phyloP scores from a whole-genome alignment of 1,140 invertebrate species.

The Euwallacea similis region DNA sequence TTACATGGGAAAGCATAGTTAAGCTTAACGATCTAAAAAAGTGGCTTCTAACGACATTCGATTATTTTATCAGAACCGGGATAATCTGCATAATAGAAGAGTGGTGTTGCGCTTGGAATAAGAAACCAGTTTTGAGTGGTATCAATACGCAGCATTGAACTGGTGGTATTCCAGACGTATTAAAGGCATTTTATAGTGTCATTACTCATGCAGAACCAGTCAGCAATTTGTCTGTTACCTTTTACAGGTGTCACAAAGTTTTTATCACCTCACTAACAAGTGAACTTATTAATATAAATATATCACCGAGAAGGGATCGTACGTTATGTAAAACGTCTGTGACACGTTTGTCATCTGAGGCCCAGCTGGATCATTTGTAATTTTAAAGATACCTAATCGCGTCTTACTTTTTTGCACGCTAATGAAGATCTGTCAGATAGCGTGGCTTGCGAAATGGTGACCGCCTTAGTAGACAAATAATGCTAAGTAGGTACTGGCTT shows the following conservation, averaged over 20 bases:
- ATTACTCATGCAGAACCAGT: slow-evolving; percentile 14
- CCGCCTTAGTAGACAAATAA: slow-evolving; percentile 28
- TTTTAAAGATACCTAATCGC: slow-evolving; percentile 17
- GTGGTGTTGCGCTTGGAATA: not conserved
- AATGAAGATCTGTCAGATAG: slow-evolving; percentile 29
- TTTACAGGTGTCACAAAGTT: slow-evolving; percentile 12
- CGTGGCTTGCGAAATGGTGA: slow-evolving; percentile 22
- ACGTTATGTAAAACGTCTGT: slow-evolving; percentile 21
- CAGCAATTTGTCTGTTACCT: slow-evolving; percentile 13
- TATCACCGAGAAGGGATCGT: slow-evolving; percentile 16
- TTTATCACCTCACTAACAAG: slow-evolving; percentile 20
- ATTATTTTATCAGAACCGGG: not conserved
- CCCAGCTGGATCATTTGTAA: slow-evolving; percentile 18
- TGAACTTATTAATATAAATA: slow-evolving; percentile 22
- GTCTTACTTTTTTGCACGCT: slow-evolving; percentile 14
- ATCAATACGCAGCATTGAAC: not conserved
- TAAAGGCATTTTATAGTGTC: slow-evolving; percentile 6
- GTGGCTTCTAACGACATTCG: not conserved
- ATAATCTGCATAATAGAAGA: not conserved
- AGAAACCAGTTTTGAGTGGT: not conserved
- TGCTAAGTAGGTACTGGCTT: slow-evolving; percentile 23
- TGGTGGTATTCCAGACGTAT: slow-evolving; percentile 6
- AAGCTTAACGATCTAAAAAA: not conserved
- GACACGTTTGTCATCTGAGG: slow-evolving; percentile 16
- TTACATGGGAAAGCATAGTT: no score